Conservation (phyloP, 1,140 invertebrate species). For the Oreohelix idahoensis region DNA sequence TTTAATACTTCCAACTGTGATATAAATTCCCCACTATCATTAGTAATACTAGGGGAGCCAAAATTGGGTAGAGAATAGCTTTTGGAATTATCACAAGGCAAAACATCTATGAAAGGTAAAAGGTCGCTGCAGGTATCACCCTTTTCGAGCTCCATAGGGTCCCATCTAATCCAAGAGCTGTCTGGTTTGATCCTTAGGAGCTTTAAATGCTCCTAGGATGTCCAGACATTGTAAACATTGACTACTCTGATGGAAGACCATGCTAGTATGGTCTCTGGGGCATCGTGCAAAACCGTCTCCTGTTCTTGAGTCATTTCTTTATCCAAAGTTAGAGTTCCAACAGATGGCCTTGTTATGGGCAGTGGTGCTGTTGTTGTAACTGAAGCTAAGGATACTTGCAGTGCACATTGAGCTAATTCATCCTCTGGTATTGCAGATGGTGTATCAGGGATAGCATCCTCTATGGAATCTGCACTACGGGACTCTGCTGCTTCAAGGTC, state of each 20-base stretch:
- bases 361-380: constrained; percentile 2
- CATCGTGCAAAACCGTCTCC: background rate
- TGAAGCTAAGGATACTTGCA: constrained; percentile 20
- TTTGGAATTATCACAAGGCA: background rate
- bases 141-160: constrained; percentile 47
- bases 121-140: constrained; percentile 33
- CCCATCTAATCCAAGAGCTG: constrained; percentile 60
- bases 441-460: constrained; percentile 59
- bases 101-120: background rate
- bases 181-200: constrained; percentile 55
- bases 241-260: constrained; percentile 24
- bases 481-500: constrained; percentile 58
- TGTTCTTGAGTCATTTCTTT: background rate
- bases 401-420: background rate
- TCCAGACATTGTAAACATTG: constrained; percentile 21
- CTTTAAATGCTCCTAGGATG: background rate
- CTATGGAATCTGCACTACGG: constrained; percentile 67
- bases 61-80: background rate
- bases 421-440: constrained; percentile 48
- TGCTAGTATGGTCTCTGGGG: constrained; percentile 26
- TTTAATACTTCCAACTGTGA: background rate
- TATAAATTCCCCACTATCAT: background rate
- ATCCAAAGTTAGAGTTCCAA: background rate
- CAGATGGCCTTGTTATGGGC: background rate
- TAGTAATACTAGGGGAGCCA: background rate